Percentiles rank a stretch among this genome's conserved stretches.
Conservation (phyloP, 2,797 vertebrate species). For the Eidolon dupreanum region DNA sequence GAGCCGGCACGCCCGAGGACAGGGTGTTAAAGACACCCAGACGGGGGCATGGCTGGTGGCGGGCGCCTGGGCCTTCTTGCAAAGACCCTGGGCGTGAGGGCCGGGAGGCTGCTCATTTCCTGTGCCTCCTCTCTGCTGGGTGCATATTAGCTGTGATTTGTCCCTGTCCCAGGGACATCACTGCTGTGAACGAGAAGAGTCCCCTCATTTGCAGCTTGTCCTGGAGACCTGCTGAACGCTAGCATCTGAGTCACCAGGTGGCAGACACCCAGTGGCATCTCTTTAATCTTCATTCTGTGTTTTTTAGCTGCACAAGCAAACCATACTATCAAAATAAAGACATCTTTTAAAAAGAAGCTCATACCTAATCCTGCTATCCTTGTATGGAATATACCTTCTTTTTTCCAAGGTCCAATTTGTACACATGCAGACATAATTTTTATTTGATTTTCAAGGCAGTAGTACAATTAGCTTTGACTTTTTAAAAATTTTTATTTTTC, state of each 20-base stretch:
- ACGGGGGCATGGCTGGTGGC: neutral
- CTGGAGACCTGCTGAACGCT: neutral
- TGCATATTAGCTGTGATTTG: neutral
- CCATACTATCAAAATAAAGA: neutral
- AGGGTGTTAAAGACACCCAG: neutral
- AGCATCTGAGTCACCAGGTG: neutral
- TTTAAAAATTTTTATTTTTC: no score
- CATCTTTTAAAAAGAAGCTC: neutral
- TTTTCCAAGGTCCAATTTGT: neutral
- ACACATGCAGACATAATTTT: accelerated
- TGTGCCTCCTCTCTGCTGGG: accelerated
- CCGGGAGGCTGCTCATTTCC: neutral
- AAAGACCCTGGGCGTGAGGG: neutral
- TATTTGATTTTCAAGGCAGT: neutral
- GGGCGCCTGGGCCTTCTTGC: neutral
- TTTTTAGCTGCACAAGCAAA: neutral
- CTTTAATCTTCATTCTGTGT: neutral
- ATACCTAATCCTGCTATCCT: neutral
- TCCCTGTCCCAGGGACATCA: neutral
- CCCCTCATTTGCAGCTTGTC: neutral
- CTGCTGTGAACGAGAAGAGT: neutral
- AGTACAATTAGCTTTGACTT: neutral
- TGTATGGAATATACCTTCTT: neutral
- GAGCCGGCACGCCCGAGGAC: accelerated
- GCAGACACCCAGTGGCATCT: neutral